Percentiles rank a stretch among this genome's conserved stretches.
Conservation (phyloP, 2,113 vertebrate species). For the Prinia subflava region DNA sequence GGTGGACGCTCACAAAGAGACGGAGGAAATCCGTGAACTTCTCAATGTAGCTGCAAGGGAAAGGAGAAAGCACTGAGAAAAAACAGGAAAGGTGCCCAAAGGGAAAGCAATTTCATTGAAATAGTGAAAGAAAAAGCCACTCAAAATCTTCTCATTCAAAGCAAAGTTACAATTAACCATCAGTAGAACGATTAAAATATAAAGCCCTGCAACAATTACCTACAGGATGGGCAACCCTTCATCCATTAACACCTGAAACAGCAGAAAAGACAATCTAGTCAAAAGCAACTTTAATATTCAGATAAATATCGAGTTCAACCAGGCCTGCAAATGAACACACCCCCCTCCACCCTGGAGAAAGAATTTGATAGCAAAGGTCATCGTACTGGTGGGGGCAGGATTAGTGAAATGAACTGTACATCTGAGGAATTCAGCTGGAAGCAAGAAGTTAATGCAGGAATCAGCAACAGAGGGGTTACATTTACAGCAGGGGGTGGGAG, state of each 20-base stretch:
- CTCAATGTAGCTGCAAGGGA: constrained; percentile 88
- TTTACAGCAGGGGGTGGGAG: background rate
- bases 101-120: background rate
- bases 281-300: constrained; percentile 71
- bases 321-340: constrained; percentile 5
- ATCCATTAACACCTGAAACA: constrained; percentile 77
- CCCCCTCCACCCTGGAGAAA: background rate
- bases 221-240: constrained; percentile 74
- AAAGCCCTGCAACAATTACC: constrained; percentile 75
- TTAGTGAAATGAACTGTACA: background rate
- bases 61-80: constrained; percentile 16
- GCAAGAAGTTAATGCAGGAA: background rate
- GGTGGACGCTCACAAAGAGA: constrained; percentile 95
- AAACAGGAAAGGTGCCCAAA: background rate
- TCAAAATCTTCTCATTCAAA: constrained; percentile 25
- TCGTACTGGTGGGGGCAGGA: background rate
- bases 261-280: constrained; percentile 71
- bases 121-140: background rate
- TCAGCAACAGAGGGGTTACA: background rate
- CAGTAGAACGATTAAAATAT: constrained; percentile 57
- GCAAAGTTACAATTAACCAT: constrained; percentile 3
- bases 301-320: background rate
- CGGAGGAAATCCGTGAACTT: constrained; percentile 98
- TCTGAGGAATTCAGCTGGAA: background rate
- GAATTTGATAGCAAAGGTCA: background rate